phyloP scores from a whole-genome alignment of 2,113 vertebrate genomes.

The Centropus unirufus region DNA sequence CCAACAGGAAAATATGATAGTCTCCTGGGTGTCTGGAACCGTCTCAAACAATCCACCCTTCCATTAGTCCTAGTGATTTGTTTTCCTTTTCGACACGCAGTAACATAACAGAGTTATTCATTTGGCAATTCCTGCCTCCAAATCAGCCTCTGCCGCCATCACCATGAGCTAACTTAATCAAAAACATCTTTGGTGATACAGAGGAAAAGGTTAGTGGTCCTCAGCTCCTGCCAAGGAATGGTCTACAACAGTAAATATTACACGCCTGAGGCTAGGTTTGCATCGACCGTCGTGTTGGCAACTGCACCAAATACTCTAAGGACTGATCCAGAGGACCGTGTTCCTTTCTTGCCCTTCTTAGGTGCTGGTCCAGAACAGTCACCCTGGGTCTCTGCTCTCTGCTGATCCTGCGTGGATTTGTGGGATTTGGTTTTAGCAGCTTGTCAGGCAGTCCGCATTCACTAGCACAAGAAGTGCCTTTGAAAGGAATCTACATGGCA shows the following conservation, averaged over 20 bases:
- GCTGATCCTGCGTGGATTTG: background rate
- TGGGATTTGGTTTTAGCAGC: background rate
- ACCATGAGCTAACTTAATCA: background rate
- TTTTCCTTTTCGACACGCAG: background rate
- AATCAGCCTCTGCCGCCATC: background rate
- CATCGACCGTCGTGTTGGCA: background rate
- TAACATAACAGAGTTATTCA: background rate
- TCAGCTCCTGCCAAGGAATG: background rate
- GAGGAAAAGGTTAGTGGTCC: background rate
- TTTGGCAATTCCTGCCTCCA: background rate
- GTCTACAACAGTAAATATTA: background rate
- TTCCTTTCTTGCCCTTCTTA: background rate
- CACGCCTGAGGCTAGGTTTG: background rate
- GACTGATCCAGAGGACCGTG: background rate
- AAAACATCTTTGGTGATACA: background rate
- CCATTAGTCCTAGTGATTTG: background rate
- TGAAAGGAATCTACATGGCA: conserved; percentile 23
- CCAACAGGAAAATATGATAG: background rate
- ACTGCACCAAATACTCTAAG: background rate
- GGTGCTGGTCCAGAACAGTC: background rate
- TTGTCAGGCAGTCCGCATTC: background rate
- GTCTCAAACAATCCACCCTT: background rate
- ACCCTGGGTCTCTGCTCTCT: background rate
- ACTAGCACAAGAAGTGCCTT: background rate
- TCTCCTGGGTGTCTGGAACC: background rate